Base-by-base conservation (phyloP, 2,797 vertebrate species). In the Lepus oiostolus region DNA sequence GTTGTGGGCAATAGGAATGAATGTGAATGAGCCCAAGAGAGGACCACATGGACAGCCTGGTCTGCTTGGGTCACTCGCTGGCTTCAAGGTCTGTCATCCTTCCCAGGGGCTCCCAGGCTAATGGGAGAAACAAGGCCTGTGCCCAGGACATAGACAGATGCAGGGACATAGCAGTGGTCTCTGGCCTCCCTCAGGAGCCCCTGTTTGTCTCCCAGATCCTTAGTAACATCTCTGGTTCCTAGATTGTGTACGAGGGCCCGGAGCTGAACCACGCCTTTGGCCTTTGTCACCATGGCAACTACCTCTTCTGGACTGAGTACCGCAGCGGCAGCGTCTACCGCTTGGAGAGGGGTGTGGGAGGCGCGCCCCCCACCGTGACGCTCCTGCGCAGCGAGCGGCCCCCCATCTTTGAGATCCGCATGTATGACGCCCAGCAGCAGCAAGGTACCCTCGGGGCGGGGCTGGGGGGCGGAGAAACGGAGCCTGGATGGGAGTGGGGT, bases 281-380 rank as follows among this genome's bases (percentile, higher is more conserved):
- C 76, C 98, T 99, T 42, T 99, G 99, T 98, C 99, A 99, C 97
- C 99, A 99, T 76, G 99, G 99, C 97, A 99, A 98, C 96, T 99
- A 99, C 97, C 98, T 99, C 75, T 99, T 99, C 98, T 99, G 99
- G 99, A 99, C 99, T 0, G 99, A 99, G 97, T 99, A 99, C 97
- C 99, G 99, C 52, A 99, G 99, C 0, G 99, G 99, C 84, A 99
- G 99, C 97, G 99, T 99, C 97, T 99, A 99, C 98, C 99, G 99
- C 79, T 98, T 99, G 94, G 99, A 99, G 95, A 99, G 99, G 97
- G 82, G 28, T 68, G 8, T 62, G 14, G 96, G 65, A 12, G 93
- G 97, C 0, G 7, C 95, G 0, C 74, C 94, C 5, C 98, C 99
- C 14, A 99, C 98, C 0, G 99, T 99, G 91, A 99, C 98, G 3